Base-by-base conservation (phyloP, 2,797 vertebrate species). In the Leptatherina wallacei region DNA sequence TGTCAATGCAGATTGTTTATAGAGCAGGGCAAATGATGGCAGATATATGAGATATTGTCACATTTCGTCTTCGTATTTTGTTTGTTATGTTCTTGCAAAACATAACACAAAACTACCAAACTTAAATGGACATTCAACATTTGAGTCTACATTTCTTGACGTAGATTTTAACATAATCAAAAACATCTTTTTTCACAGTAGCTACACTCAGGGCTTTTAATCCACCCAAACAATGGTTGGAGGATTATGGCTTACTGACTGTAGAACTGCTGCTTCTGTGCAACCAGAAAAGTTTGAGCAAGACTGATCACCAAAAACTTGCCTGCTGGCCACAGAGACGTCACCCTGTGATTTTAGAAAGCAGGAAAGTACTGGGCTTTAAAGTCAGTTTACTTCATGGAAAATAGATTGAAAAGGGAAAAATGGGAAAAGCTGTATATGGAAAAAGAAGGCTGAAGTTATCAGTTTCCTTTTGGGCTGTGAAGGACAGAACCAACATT, bases 321-420 rank as follows among this genome's bases (percentile, higher is more conserved):
- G 51, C 67, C 71, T 70, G 42, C 71, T 61, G 32, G 24, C 85
- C 85, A 74, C 87, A 83, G 84, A 89, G 78, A 91, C 79, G 73
- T 90, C 83, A 88, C 55, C 73, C 61, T 72, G 57, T 76, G 72
- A 82, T 77, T 75, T 78, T 65, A 61, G 61, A 83, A 63, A 29
- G 64, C 78, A 67, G 70, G 61, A 73, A 82, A 88, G 73, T 56
- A 84, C 64, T 51, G 29, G 69, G 57, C 42, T 18, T 6, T 42
- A 38, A 55, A 79, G 60, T 82, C 38, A 77, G 65, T 69, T 60
- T 44, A 58, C 65, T 60, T 61, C 6, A 60, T 61, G 83, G 81
- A 86, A 85, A 89, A 88, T 86, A 81, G 78, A 83, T 75, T 64
- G 69, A 32, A 42, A 51, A 54, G 47, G 10, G 14, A 18, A 40